Evolutionary conservation across 2,888 invertebrate genomes (phyloP).

Genomic region (Odontocerum albicorne): DNA sequence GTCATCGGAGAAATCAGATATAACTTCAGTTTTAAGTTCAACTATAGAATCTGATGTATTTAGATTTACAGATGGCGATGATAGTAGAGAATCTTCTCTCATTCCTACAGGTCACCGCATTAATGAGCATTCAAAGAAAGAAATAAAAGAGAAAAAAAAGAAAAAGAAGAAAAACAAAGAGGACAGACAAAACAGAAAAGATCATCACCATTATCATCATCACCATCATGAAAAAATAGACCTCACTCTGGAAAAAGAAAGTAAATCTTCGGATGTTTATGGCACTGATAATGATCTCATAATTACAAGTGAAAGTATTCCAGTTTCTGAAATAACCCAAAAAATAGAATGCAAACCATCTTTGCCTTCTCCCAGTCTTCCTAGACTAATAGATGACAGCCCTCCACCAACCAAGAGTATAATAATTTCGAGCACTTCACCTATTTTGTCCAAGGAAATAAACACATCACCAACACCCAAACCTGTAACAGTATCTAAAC

Average conservation of each 20-base stretch:
- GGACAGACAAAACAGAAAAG: conserved; percentile 69
- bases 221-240: conserved; percentile 59
- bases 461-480: conserved; percentile 40
- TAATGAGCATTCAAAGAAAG: conserved; percentile 53
- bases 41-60: conserved; percentile 56
- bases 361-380: conserved; percentile 62
- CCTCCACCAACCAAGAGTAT: conserved; percentile 53
- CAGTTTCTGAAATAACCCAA: conserved; percentile 45
- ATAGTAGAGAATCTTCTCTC: conserved; percentile 53
- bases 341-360: conserved; percentile 46
- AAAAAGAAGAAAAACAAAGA: conserved; percentile 83
- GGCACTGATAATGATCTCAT: conserved; percentile 37
- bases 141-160: conserved; percentile 78
- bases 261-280: conserved; percentile 31
- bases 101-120: conserved; percentile 36
- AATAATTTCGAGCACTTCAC: conserved; percentile 34
- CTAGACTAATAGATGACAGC: conserved; percentile 66
- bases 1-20: conserved; percentile 33
- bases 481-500: conserved; percentile 48
- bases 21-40: conserved; percentile 42
- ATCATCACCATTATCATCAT: conserved; percentile 70
- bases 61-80: conserved; percentile 63
- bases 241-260: conserved; percentile 36
- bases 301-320: conserved; percentile 40
- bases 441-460: conserved; percentile 30